A percentile compares a stretch with the other conserved stretches of the same genome.
Conservation (phyloP, 1,140 invertebrate genomes). For the Drosophila novamexicana region DNA sequence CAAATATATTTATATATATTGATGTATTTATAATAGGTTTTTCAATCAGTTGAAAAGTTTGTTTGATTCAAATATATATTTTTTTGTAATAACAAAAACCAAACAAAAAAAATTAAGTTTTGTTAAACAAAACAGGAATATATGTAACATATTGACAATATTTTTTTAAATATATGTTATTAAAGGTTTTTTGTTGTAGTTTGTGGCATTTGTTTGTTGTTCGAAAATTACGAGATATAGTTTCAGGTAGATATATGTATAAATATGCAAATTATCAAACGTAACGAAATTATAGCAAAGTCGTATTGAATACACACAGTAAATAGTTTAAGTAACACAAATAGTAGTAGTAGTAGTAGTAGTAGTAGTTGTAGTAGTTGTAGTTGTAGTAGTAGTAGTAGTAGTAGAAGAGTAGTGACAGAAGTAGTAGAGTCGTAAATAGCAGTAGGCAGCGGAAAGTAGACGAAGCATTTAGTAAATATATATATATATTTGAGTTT, state of each 20-base stretch:
- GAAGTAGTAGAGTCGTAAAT: slow-evolving; percentile 49
- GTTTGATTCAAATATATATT: slow-evolving; percentile 29
- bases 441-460: slow-evolving; percentile 56
- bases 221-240: neutral
- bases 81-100: slow-evolving; percentile 18
- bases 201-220: slow-evolving; percentile 27
- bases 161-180: slow-evolving; percentile 33
- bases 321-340: neutral
- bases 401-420: slow-evolving; percentile 32
- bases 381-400: slow-evolving; percentile 33
- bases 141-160: slow-evolving; percentile 32
- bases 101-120: neutral
- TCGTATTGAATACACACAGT: slow-evolving; percentile 30
- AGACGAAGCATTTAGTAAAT: slow-evolving; percentile 46
- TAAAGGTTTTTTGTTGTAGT: slow-evolving; percentile 29
- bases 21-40: slow-evolving; percentile 22
- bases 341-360: slow-evolving; percentile 43
- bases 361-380: slow-evolving; percentile 10
- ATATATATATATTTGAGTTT: slow-evolving; percentile 12
- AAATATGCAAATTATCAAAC: slow-evolving; percentile 35
- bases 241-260: slow-evolving; percentile 9
- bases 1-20: slow-evolving; percentile 26
- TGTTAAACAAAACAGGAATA: slow-evolving; percentile 36
- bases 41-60: slow-evolving; percentile 28
- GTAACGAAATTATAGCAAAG: slow-evolving; percentile 33